phyloP scores from a whole-genome alignment of 2,797 vertebrate genomes.

The Meriones psammophilus region DNA sequence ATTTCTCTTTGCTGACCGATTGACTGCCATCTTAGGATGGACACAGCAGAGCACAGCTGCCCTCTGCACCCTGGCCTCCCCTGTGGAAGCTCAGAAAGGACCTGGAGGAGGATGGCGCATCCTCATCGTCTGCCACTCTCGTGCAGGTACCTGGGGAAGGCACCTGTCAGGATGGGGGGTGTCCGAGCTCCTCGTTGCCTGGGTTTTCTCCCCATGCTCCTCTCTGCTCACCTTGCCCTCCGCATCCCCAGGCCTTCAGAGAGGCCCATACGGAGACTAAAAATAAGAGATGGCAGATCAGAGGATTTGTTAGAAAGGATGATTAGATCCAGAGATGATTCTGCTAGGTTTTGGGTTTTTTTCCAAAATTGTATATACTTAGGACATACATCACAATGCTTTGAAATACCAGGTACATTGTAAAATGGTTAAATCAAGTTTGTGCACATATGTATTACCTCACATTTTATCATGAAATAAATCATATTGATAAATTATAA shows the following conservation, averaged over 20 bases:
- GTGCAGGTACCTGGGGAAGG: slow-evolving; percentile 73
- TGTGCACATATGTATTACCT: background rate
- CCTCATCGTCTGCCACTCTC: slow-evolving; percentile 90
- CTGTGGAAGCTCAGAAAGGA: slow-evolving; percentile 71
- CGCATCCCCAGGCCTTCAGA: background rate
- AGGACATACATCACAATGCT: background rate
- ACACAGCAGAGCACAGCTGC: slow-evolving; percentile 72
- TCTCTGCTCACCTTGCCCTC: background rate
- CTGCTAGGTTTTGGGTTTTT: background rate
- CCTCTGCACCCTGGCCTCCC: slow-evolving; percentile 72
- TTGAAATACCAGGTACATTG: background rate
- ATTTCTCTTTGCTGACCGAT: slow-evolving; percentile 70
- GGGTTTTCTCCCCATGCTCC: background rate
- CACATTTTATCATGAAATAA: background rate
- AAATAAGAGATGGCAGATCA: background rate
- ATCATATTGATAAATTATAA: too few relatives aligned
- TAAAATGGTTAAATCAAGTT: background rate
- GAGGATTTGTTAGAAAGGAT: slow-evolving; percentile 18
- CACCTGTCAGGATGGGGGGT: fast-evolving
- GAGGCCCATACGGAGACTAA: background rate
- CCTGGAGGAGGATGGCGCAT: slow-evolving; percentile 82
- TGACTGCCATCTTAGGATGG: slow-evolving; percentile 83
- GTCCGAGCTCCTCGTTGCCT: too few relatives aligned
- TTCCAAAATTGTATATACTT: background rate
- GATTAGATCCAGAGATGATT: background rate